These are phyloP conservation scores for Parapristionchus giblindavisi DNA, from an alignment of 2,888 invertebrate genomes.

Conservation along the genomic window DNA sequence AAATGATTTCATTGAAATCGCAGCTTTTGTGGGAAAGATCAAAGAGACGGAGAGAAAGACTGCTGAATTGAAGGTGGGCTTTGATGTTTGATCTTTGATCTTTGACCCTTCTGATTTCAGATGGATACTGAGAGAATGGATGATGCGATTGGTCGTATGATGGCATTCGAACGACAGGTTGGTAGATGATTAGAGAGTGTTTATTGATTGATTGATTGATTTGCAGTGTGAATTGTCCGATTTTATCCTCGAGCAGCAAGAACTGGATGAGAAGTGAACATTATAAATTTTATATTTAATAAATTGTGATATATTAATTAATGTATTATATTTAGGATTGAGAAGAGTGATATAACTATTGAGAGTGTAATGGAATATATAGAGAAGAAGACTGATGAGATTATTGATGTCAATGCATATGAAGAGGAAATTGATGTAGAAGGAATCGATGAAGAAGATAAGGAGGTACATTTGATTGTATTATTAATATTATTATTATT, in stretches of 20 bases:
- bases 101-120: not conserved
- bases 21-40: not conserved
- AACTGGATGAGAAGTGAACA: constrained; percentile 8
- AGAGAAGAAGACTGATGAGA: too few species aligned
- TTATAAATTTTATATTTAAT: not conserved
- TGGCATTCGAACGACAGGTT: too few species aligned
- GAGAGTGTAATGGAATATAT: too few species aligned
- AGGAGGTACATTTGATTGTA: constrained; percentile 12
- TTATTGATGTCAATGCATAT: too few species aligned
- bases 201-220: not conserved
- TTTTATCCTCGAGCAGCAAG: not conserved
- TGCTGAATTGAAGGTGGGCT: not conserved
- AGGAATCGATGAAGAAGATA: too few species aligned
- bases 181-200: too few species aligned
- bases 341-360: too few species aligned
- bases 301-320: not conserved
- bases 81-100: not conserved
- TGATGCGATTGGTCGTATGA: constrained; percentile 11
- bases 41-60: not conserved
- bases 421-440: not conserved
- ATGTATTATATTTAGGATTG: not conserved
- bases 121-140: not conserved
- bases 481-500: not conserved
- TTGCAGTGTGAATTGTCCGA: constrained; percentile 17
- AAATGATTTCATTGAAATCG: not conserved